Percentiles rank a stretch among this genome's conserved stretches.
Conservation (phyloP, 2,888 invertebrate species). For the Tetragonisca angustula region DNA sequence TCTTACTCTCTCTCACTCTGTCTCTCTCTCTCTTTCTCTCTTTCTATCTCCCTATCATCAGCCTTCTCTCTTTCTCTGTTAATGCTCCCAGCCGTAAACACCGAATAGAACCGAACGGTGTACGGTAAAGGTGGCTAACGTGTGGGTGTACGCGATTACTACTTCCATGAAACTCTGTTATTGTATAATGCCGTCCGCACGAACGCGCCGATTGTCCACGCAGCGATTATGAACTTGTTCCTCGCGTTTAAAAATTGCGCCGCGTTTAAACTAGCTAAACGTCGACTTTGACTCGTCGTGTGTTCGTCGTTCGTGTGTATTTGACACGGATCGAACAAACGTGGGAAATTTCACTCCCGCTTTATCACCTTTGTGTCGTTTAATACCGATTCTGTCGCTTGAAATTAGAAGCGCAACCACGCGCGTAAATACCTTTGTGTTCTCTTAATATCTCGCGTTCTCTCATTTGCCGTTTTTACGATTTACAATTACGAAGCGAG, state of each 20-base stretch:
- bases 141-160: constrained; percentile 63
- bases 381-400: neutral
- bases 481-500: neutral
- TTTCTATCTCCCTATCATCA: constrained; percentile 40
- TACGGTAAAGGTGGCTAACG: constrained; percentile 78
- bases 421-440: neutral
- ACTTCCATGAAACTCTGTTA: constrained; percentile 45
- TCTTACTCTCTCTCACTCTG: constrained; percentile 65
- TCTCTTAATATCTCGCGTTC: neutral
- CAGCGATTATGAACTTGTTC: constrained; percentile 36
- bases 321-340: neutral
- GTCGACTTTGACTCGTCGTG: neutral
- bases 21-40: constrained; percentile 61
- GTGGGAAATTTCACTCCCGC: neutral
- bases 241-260: constrained; percentile 25
- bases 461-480: neutral
- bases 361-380: neutral
- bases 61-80: constrained; percentile 71
- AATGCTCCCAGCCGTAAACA: constrained; percentile 80
- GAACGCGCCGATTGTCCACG: constrained; percentile 32
- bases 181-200: constrained; percentile 35
- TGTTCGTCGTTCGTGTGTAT: neutral
- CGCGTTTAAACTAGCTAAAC: constrained; percentile 25
- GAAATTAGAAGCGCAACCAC: neutral
- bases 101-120: constrained; percentile 80